Conservation (phyloP, 2,797 vertebrate genomes). For the Girardinus metallicus region DNA sequence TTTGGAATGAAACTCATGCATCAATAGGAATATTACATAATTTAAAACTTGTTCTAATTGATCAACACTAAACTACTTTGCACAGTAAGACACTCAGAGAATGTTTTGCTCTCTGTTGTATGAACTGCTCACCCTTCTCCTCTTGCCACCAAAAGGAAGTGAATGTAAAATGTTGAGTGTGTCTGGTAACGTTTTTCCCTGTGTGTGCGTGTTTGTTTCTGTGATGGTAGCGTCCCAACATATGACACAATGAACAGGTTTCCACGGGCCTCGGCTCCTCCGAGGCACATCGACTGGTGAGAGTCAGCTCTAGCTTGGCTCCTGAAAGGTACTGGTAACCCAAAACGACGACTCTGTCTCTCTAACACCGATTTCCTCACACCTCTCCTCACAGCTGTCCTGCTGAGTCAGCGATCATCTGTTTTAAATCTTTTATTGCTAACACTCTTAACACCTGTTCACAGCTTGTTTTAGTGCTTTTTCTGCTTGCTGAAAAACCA, state of each 20-base stretch:
- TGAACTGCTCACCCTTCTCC: conserved; percentile 13
- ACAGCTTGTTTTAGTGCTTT: conserved; percentile 67
- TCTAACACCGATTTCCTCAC: background rate
- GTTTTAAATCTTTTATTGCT: background rate
- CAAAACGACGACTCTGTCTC: background rate
- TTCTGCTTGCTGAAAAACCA: conserved; percentile 60
- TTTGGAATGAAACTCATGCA: conserved; percentile 15
- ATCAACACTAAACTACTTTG: background rate
- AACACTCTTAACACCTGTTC: conserved; percentile 44
- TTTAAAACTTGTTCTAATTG: background rate
- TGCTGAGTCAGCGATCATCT: background rate
- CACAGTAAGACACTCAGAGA: background rate
- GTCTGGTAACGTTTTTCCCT: conserved; percentile 39
- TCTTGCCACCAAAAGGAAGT: conserved; percentile 10
- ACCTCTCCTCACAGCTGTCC: conserved; percentile 36
- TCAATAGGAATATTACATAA: background rate
- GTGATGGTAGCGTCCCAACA: conserved; percentile 74
- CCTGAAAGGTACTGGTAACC: conserved; percentile 78
- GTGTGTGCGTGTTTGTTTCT: conserved; percentile 41
- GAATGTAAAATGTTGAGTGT: conserved; percentile 10
- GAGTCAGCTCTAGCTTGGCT: conserved; percentile 58
- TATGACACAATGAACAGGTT: conserved; percentile 85
- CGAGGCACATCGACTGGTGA: conserved; percentile 85
- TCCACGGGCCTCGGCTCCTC: conserved; percentile 82
- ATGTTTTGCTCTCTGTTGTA: conserved; percentile 60